Evolutionary conservation across 2,113 vertebrate species (phyloP).

Genomic region (Telmatochromis sp.): DNA sequence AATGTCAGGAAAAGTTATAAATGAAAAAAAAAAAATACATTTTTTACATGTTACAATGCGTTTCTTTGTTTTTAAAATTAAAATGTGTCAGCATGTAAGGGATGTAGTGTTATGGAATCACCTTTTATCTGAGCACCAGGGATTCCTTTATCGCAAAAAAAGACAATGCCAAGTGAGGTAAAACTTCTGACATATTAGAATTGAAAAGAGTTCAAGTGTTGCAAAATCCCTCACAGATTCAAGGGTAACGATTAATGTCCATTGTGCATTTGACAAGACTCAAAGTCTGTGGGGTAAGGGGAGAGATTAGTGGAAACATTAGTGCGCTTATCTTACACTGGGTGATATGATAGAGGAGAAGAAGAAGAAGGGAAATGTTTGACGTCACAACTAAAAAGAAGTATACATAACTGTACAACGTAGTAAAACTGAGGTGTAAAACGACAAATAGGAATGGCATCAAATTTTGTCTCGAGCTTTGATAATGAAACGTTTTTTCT

Average conservation of each 20-base stretch:
- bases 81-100: background rate
- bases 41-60: background rate
- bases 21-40: background rate
- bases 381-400: background rate
- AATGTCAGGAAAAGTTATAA: background rate
- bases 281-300: background rate
- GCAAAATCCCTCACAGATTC: background rate
- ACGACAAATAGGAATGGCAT: slow-evolving; percentile 23
- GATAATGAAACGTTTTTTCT: background rate
- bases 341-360: background rate
- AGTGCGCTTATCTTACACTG: slow-evolving; percentile 4
- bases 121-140: slow-evolving; percentile 59
- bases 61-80: background rate
- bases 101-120: slow-evolving; percentile 43
- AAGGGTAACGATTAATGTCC: background rate
- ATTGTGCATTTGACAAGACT: slow-evolving; percentile 38
- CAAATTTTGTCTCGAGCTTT: background rate
- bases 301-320: background rate
- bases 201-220: slow-evolving; percentile 33
- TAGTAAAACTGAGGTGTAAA: background rate
- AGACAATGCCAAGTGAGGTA: slow-evolving; percentile 30
- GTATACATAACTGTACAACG: background rate
- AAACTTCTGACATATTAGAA: slow-evolving; percentile 43
- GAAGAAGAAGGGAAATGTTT: background rate
- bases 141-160: slow-evolving; percentile 27